Base-by-base conservation (phyloP, 2,113 vertebrate species). In the Empidonax traillii region DNA sequence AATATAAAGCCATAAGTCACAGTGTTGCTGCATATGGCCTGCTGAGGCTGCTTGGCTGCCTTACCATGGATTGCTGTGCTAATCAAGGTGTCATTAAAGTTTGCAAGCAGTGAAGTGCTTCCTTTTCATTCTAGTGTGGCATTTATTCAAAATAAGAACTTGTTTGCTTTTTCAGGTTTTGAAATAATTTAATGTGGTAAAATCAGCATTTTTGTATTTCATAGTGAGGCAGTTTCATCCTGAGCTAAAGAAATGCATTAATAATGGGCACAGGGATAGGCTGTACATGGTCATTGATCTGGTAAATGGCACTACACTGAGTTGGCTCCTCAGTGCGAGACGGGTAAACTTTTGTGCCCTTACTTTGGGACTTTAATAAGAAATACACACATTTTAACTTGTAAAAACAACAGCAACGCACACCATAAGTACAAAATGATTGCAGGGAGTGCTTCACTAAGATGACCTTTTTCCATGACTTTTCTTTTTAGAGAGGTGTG, bases 1-100 rank as follows among this genome's bases (percentile, higher is more conserved):
- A 97, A 97, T 96, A 96, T 90, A 97, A 97, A 97, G 87, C 87
- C 49, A 24, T 98, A 98, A 98, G 97, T 98, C 97, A 97, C 74
- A 37, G 72, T 75, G 88, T 65, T 69, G 90, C 91, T 81, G 89
- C 27, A 7, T 81, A 61, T 69, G 68, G 94, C 87, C 83, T 10
- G 4, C 55, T 1, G 46, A 73, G 69, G 65, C 51, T 65, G 55
- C 63, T 72, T 30, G 33, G 75, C 85, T 94, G 69, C 80, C 37
- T 61, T 31, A 28, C 72, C 16, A 21, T 59, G 76, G 76, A 63
- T 47, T 83, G 52, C 82, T 76, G 71, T 93, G 91, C 97, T 96
- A 95, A 97, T 96, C 89, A 88, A 47, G 61, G 37, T 68, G 62
- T 81, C 43, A 47, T 97, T 61, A 93, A 79, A 67, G 52, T 73